Percentiles rank a stretch among this genome's conserved stretches.
Evolutionary conservation across 2,888 invertebrate species (phyloP).

Genomic region (Caenorhabditis afra): DNA sequence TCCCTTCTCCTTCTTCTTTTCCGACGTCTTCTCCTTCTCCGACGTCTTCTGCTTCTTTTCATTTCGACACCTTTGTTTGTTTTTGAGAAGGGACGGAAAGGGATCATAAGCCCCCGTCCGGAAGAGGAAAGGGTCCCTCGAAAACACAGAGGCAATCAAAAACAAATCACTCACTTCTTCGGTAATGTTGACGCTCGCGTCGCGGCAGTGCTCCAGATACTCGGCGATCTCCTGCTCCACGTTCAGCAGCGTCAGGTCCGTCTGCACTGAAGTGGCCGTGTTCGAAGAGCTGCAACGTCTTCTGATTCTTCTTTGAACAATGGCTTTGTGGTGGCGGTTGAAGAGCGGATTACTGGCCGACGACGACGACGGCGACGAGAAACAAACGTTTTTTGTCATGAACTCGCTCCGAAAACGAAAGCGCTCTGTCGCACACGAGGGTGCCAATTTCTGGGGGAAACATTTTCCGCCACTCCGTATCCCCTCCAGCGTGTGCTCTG

Average conservation of each 20-base stretch:
- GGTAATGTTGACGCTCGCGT: conserved; percentile 50
- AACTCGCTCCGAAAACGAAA: no score
- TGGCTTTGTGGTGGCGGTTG: conserved; percentile 31
- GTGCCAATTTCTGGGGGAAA: no score
- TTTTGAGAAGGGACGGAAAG: conserved; percentile 24
- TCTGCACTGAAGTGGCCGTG: conserved; percentile 66
- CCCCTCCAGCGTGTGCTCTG: no score
- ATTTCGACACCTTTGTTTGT: conserved; percentile 57
- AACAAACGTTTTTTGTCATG: neutral
- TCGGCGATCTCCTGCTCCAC: conserved; percentile 64
- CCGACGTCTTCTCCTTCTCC: no score
- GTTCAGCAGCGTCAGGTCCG: conserved; percentile 67
- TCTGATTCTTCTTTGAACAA: no score
- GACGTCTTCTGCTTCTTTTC: no score
- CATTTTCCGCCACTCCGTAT: neutral
- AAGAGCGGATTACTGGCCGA: neutral
- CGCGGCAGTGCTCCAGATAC: conserved; percentile 62
- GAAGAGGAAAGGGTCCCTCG: conserved; percentile 15
- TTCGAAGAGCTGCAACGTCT: conserved; percentile 58
- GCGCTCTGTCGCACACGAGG: no score
- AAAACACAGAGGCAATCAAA: conserved; percentile 42
- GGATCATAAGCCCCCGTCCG: conserved; percentile 23
- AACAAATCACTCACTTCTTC: conserved; percentile 58
- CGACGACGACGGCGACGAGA: no score
- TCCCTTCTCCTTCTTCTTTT: conserved; percentile 5